Conservation (phyloP, 2,888 invertebrate genomes). For the Agrenia bidenticulata region DNA sequence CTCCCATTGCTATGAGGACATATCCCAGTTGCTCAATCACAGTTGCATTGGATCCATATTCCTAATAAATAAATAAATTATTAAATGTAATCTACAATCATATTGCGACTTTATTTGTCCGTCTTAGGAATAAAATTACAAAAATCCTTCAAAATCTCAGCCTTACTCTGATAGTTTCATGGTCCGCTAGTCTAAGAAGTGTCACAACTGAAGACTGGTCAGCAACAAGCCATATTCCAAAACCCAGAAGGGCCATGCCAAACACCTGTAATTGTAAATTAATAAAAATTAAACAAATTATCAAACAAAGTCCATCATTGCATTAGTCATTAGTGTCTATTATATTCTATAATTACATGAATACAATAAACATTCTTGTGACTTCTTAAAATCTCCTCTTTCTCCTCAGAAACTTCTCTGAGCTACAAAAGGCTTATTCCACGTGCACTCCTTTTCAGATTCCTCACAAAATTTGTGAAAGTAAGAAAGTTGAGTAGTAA, state of each 20-base stretch:
- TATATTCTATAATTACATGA: no score
- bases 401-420: no score
- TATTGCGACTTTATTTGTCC: not conserved
- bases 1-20: conserved; percentile 68
- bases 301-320: no score
- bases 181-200: conserved; percentile 63
- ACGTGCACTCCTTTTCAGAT: no score
- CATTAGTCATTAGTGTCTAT: no score
- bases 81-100: not conserved
- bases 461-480: no score
- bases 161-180: conserved; percentile 63
- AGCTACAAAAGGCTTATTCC: no score
- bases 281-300: no score
- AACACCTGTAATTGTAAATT: conserved; percentile 61
- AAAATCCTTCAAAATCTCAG: no score
- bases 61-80: conserved; percentile 29
- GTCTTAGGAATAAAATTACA: not conserved
- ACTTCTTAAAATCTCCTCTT: no score
- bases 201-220: conserved; percentile 69
- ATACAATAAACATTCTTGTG: no score
- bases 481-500: no score
- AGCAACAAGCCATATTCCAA: conserved; percentile 70
- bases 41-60: conserved; percentile 53
- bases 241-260: conserved; percentile 65
- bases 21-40: conserved; percentile 70